Evolutionary conservation across 1,140 invertebrate species (phyloP), one percentile per base, ranked within the genome.

Genomic region (Drosophila pandora): DNA sequence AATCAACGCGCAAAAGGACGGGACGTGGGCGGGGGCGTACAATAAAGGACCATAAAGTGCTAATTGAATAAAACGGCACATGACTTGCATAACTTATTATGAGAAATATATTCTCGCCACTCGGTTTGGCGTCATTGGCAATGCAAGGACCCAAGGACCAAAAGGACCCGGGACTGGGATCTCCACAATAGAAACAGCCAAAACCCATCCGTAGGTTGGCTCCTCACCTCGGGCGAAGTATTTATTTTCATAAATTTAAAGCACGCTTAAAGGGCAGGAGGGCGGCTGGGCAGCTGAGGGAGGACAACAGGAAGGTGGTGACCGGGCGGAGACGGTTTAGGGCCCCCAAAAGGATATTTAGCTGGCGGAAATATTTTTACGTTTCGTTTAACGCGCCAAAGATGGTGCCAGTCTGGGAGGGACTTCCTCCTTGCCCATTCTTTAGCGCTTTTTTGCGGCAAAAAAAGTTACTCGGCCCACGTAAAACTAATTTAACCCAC

Each of bases 211-310:
- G 53, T 72, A 61, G 75, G 56, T 59, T 59, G 64, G 9, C 34
- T 37, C 70, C 83, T 73, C 83, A 80, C 82, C 83, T 59, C 37
- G 47, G 85, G 82, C 75, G n/a, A 34, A 61, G 76, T 88, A 88
- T 87, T 82, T 64, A 87, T 88, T 87, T 87, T 87, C 82, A 87
- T 87, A 87, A 87, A 87, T 87, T 87, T 88, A 87, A 88, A 81
- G 63, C 83, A 37, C 70, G 58, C 74, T 85, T 85, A 77, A 87
- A 88, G 57, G 75, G 56, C 25, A 28, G 25, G 1, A 28, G 25
- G 25, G 25, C 25, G 5, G 25, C 4, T 82, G 57, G 75, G 56
- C 43, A 50, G 34, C 60, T 6, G 21, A 25, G 4, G 12, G 25
- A 22, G 13, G 23, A 21, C 7, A 23, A 13, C 22, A 25, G 17